Percentiles rank a stretch among this genome's conserved stretches.
These are phyloP conservation scores for Drosophila prolongata DNA, from an alignment of 2,888 invertebrate genomes.

Conservation along the genomic window DNA sequence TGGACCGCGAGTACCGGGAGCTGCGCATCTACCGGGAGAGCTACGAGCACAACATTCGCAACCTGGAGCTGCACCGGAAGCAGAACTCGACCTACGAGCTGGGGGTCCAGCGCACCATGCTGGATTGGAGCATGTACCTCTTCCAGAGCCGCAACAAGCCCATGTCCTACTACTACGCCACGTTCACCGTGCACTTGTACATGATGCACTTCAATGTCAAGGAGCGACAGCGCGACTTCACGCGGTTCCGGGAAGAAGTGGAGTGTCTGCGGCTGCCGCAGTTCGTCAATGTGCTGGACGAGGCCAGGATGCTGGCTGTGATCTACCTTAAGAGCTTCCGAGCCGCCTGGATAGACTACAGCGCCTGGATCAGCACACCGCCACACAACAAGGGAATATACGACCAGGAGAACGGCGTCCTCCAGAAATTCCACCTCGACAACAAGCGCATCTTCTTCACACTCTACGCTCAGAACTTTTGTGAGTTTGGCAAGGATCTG, in stretches of 20 bases:
- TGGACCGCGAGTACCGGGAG: slow-evolving; percentile 74
- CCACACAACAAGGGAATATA: slow-evolving; percentile 63
- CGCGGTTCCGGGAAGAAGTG: slow-evolving; percentile 70
- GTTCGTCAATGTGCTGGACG: slow-evolving; percentile 79
- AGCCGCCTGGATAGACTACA: slow-evolving; percentile 78
- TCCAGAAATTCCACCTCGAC: slow-evolving; percentile 69
- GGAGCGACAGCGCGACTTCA: slow-evolving; percentile 72
- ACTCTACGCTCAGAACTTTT: slow-evolving; percentile 82
- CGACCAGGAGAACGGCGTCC: slow-evolving; percentile 79
- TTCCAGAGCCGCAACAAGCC: slow-evolving; percentile 82
- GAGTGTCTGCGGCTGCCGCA: slow-evolving; percentile 81
- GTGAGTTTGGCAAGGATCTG: slow-evolving; percentile 82
- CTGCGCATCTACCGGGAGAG: slow-evolving; percentile 78
- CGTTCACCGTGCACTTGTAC: slow-evolving; percentile 81
- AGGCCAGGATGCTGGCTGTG: slow-evolving; percentile 80
- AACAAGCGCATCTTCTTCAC: slow-evolving; percentile 81
- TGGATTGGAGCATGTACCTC: slow-evolving; percentile 82
- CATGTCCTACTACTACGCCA: slow-evolving; percentile 82
- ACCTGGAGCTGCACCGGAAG: slow-evolving; percentile 73
- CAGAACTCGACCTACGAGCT: slow-evolving; percentile 75
- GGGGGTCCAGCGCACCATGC: slow-evolving; percentile 76
- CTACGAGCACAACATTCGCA: slow-evolving; percentile 80
- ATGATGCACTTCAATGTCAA: slow-evolving; percentile 81
- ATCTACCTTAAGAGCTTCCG: slow-evolving; percentile 82
- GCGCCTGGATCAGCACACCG: slow-evolving; percentile 68